Percentiles rank a stretch among this genome's conserved stretches.
Conservation (phyloP, 1,140 invertebrate genomes). For the Drosophila nikananu region DNA sequence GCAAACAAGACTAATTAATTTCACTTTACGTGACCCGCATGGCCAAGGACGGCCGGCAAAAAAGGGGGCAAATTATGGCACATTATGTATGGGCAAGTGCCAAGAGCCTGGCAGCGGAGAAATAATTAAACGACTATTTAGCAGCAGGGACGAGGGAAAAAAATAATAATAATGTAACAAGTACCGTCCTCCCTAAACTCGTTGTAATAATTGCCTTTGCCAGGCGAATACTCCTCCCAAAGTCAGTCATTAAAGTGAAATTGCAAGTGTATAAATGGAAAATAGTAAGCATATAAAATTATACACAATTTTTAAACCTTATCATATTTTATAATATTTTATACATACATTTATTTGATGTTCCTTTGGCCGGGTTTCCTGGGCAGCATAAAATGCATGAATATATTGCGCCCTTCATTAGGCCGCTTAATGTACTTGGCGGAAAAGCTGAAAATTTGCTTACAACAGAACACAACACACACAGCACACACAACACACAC, state of each 20-base stretch:
- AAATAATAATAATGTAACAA: constrained; percentile 3
- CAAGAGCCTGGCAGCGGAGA: constrained; percentile 40
- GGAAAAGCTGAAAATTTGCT: constrained; percentile 32
- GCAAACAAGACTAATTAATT: constrained; percentile 77
- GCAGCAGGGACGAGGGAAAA: not conserved
- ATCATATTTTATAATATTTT: not conserved
- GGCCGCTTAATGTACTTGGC: constrained; percentile 5
- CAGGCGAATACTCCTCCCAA: too few species aligned
- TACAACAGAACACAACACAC: constrained; percentile 22
- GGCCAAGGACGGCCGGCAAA: constrained; percentile 23
- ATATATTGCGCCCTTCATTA: constrained; percentile 42
- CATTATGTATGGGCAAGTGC: constrained; percentile 55
- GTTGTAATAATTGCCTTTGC: constrained; percentile 9
- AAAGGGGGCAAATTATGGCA: constrained; percentile 41
- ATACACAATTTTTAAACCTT: not conserved
- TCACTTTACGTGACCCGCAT: constrained; percentile 71
- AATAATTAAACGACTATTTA: constrained; percentile 59
- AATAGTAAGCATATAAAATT: not conserved
- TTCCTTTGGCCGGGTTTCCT: not conserved
- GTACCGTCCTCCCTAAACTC: not conserved
- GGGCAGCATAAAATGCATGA: constrained; percentile 21
- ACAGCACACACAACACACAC: constrained; percentile 10
- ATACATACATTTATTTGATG: not conserved
- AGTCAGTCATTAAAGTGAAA: not conserved
- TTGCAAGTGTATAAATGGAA: not conserved